Evolutionary conservation across 2,888 invertebrate genomes (phyloP), one percentile per base, ranked within the genome.

Genomic region (Mystacides longicornis): DNA sequence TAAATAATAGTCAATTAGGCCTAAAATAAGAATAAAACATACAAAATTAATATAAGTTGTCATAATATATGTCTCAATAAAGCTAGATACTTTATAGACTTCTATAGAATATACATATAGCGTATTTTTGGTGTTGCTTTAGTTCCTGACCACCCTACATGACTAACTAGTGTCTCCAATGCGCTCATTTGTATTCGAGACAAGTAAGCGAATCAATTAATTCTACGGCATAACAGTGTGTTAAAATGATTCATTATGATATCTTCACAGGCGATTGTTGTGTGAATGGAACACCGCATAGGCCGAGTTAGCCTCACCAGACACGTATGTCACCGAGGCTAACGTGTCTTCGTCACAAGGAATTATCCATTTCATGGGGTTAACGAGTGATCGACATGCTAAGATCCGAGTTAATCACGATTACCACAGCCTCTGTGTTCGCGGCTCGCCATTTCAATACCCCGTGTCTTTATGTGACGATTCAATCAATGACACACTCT

Each of bases 131-230:
- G n/a, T n/a, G n/a, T n/a, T n/a, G n/a, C n/a, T n/a, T n/a, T n/a
- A 37, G 4, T 37, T 7, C 23, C 7, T 23, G 23, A 23, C 3
- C 48, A 48, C 48, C 48, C 23, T 48, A 48, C 16, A 16, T 23
- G 4, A n/a, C 48, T 48, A 48, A 48, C 48, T 48, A 48, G 48
- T 48, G 48, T 22, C 48, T 48, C 48, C 22, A 48, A 48, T 48
- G 22, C 23, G n/a, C 7, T 23, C 23, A n/a, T 37, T 48, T 48
- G 21, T 23, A 48, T 20, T 7, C 3, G 23, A 21, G 21, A 48
- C 48, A 48, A 48, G 21, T 23, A 48, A 48, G 23, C 48, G 23
- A 48, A 48, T 48, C 48, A 48, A 48, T 48, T 48, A 48, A 48
- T 48, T 48, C 23, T 18, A 48, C 48, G 22, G 20, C 48, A 23